Conservation (phyloP, 2,113 vertebrate species). For the Zosterops borbonicus region DNA sequence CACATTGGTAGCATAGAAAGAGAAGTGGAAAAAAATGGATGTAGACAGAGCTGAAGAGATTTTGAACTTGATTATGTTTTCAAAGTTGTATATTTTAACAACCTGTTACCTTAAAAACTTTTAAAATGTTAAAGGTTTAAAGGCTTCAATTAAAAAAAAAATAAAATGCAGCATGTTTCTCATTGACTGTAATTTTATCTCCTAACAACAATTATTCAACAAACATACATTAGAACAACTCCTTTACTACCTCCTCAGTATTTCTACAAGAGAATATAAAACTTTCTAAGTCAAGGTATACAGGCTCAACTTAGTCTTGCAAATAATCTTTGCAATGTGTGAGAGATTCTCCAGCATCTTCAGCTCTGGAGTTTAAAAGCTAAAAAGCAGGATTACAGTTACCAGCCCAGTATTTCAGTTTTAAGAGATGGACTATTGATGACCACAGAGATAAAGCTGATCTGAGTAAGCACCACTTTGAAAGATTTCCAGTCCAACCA, state of each 20-base stretch:
- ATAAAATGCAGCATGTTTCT: not conserved
- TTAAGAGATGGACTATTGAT: conserved; percentile 1
- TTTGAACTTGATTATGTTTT: not conserved
- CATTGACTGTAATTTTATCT: not conserved
- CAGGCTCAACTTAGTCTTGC: conserved; percentile 56
- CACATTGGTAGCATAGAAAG: not conserved
- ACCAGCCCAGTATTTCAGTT: conserved; percentile 37
- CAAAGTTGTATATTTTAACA: not conserved
- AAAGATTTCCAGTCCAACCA: not conserved
- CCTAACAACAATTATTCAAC: not conserved
- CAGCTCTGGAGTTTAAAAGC: conserved; percentile 22
- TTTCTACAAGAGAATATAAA: conserved; percentile 3
- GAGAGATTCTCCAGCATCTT: conserved; percentile 21
- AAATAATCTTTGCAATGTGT: conserved; percentile 56
- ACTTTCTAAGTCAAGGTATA: conserved; percentile 25
- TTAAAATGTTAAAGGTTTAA: not conserved
- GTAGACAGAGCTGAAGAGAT: not conserved
- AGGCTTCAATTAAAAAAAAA: not conserved
- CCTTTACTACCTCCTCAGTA: not conserved
- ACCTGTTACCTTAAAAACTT: not conserved
- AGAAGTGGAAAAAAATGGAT: not conserved
- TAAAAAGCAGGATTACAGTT: conserved; percentile 61
- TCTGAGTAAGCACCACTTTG: not conserved
- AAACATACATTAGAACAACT: not conserved
- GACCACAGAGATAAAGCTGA: not conserved